Percentiles rank a stretch among this genome's conserved stretches.
These are phyloP conservation scores for Helicoverpa armigera DNA, from an alignment of 1,140 invertebrate species.

Conservation along the genomic window DNA sequence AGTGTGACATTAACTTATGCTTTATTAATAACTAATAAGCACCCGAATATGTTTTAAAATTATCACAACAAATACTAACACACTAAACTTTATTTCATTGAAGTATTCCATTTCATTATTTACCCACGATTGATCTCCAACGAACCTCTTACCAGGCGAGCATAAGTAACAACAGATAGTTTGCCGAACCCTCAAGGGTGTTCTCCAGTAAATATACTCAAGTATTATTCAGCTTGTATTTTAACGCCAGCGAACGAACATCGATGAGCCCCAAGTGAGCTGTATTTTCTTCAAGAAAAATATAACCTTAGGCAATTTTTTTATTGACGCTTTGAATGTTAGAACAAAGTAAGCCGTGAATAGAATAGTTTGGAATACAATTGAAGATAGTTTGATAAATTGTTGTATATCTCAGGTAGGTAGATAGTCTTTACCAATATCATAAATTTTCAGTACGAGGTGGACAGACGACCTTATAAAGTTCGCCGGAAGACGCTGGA, in stretches of 20 bases:
- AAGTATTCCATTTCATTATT: neutral
- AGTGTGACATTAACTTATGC: too few relatives aligned
- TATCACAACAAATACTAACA: too few relatives aligned
- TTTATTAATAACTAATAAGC: too few relatives aligned
- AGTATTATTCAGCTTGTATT: constrained; percentile 37
- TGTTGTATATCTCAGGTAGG: too few relatives aligned
- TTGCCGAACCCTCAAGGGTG: neutral
- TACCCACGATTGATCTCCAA: constrained; percentile 18
- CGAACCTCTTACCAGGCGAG: neutral
- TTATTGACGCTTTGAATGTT: constrained; percentile 15
- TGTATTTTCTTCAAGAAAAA: constrained; percentile 37
- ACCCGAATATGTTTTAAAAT: too few relatives aligned
- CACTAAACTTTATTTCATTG: too few relatives aligned
- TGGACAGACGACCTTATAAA: too few relatives aligned
- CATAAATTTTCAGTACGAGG: too few relatives aligned
- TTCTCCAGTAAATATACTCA: constrained; percentile 6
- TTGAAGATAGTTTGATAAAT: too few relatives aligned
- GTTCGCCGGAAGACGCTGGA: too few relatives aligned
- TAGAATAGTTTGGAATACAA: neutral
- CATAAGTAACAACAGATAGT: constrained; percentile 27
- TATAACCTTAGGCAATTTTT: neutral
- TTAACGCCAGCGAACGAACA: constrained; percentile 11
- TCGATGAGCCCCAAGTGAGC: constrained; percentile 17
- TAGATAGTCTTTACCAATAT: too few relatives aligned
- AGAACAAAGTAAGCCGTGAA: neutral